phyloP scores from a whole-genome alignment of 2,888 invertebrate genomes.

The Nephrocerus scutellatus region DNA sequence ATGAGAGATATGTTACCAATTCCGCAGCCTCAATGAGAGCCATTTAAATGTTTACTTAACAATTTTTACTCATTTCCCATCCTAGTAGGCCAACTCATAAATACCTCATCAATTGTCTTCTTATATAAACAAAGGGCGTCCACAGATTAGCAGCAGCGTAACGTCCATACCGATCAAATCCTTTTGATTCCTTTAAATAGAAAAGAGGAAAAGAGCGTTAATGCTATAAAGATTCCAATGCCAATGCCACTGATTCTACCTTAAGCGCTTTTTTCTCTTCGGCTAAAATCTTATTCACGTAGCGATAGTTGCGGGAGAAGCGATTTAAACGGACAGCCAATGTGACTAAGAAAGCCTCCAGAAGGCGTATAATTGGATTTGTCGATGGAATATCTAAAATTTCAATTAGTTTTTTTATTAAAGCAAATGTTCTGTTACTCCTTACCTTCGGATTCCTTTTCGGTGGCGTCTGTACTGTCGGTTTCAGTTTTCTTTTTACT shows the following conservation, averaged over 20 bases:
- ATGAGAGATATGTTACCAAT: too few relatives aligned
- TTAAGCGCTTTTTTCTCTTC: conserved; percentile 84
- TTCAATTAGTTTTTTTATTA: not conserved
- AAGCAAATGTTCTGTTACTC: not conserved
- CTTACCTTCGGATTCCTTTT: conserved; percentile 33
- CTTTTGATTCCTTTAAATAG: conserved; percentile 58
- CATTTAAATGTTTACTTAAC: too few relatives aligned
- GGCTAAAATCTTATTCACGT: conserved; percentile 81
- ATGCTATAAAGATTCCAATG: conserved; percentile 5
- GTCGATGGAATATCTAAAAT: conserved; percentile 9
- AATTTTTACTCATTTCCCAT: too few relatives aligned
- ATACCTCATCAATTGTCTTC: conserved; percentile 39
- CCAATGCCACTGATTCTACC: conserved; percentile 50
- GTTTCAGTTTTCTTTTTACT: conserved; percentile 33
- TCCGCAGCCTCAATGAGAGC: too few relatives aligned
- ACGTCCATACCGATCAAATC: conserved; percentile 60
- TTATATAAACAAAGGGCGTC: conserved; percentile 49
- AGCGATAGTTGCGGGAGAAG: conserved; percentile 87
- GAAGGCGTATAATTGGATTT: conserved; percentile 38
- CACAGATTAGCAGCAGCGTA: conserved; percentile 55
- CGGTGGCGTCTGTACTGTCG: conserved; percentile 37
- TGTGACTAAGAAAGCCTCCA: conserved; percentile 58
- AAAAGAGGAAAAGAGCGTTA: conserved; percentile 9
- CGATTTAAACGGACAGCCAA: conserved; percentile 75
- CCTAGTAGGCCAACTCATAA: too few relatives aligned